Evolutionary conservation across 2,113 vertebrate genomes (phyloP), one percentile per base, ranked within the genome.

Genomic region (Chascanopsetta lugubris): DNA sequence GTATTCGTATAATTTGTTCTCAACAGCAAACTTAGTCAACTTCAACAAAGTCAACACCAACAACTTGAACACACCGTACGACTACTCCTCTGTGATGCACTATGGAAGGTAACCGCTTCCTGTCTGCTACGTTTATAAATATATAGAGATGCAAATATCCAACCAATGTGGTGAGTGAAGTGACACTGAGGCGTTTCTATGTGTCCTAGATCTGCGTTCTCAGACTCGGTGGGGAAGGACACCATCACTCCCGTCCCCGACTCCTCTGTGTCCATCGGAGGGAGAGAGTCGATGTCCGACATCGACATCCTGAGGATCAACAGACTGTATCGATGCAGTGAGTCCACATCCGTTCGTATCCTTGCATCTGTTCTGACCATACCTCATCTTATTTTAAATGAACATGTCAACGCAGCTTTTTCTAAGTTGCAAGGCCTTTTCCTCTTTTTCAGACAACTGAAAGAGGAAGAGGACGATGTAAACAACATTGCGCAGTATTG

Each of bases 11-110:
- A n/a, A n/a, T n/a, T n/a, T n/a, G n/a, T n/a, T n/a, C n/a, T 9
- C 29, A 7, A 57, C 48, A 71, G 64, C 0, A 15, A 27, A 57
- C 45, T 20, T 10, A 24, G 7, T 30, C 32, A 56, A 84, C 67
- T 75, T 89, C 51, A 0, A 62, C 10, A 82, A 75, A 26, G 9
- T 12, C 43, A 34, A 84, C 53, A 78, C 73, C n/a, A 62, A 85
- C 61, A 83, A 83, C 57, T 63, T 72, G 48, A 63, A 81, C 47
- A 79, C 62, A 2, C 60, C 49, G 2, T 81, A 79, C 43, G 76
- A 83, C 65, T 90, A 87, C 43, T 64, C n/a, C 5, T 88, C 83
- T 22, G 18, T 86, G 13, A 87, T 89, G 87, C 80, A 88, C 62
- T 82, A 85, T 20, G 64, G 64, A 69, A 84, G 67, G 77, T 77